These are phyloP conservation scores for Hecatera dysodea DNA, from an alignment of 2,888 invertebrate genomes.

Conservation along the genomic window DNA sequence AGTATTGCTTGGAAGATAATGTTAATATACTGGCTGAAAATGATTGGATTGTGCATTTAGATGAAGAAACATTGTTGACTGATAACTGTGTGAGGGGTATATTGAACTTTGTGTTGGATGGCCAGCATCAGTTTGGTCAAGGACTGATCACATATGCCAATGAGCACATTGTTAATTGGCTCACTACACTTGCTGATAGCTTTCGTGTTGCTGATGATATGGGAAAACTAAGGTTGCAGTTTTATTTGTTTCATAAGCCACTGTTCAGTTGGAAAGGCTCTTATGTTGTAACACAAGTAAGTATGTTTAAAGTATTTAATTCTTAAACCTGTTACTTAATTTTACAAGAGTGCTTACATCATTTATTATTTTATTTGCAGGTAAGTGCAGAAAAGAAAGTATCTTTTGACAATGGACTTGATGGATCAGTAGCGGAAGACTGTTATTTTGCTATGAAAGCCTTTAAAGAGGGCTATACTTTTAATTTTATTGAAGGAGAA, in stretches of 20 bases:
- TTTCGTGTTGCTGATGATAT: conserved; percentile 99
- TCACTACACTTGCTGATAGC: conserved; percentile 98
- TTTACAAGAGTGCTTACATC: background rate
- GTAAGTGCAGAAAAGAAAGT: conserved; percentile 97
- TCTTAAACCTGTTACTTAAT: background rate
- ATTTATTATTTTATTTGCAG: conserved; percentile 88
- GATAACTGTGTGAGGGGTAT: conserved; percentile 97
- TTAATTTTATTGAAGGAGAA: conserved; percentile 99
- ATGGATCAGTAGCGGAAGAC: conserved; percentile 99
- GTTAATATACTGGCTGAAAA: conserved; percentile 96
- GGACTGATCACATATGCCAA: conserved; percentile 99
- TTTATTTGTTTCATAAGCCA: conserved; percentile 98
- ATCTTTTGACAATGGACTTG: conserved; percentile 98
- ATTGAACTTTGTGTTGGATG: conserved; percentile 98
- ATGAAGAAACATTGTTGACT: conserved; percentile 98
- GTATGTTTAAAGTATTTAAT: conserved; percentile 39
- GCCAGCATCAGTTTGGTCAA: conserved; percentile 98
- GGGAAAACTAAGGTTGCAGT: conserved; percentile 98
- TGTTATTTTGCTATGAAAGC: conserved; percentile 99
- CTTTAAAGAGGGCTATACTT: conserved; percentile 96
- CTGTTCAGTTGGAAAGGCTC: conserved; percentile 99
- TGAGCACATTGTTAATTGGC: conserved; percentile 98
- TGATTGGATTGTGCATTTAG: conserved; percentile 99
- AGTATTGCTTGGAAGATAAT: conserved; percentile 98
- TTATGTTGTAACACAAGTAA: conserved; percentile 98